Conservation (phyloP, 2,113 vertebrate genomes). For the Pseudorhombus dupliciocellatus region DNA sequence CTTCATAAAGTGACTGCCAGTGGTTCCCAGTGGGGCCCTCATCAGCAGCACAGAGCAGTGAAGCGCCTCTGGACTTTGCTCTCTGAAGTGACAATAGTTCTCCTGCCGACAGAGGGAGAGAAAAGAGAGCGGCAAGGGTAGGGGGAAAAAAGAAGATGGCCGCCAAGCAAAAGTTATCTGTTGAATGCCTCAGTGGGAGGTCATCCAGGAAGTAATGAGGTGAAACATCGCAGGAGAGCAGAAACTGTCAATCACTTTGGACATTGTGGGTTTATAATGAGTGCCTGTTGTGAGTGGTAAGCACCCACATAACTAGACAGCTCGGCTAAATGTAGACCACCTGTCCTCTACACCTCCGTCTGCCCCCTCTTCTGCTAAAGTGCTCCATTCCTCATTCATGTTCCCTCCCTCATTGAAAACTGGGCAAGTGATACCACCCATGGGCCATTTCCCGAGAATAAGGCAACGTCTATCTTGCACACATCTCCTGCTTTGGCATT, state of each 20-base stretch:
- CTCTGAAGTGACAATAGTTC: slow-evolving; percentile 61
- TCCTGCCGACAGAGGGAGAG: slow-evolving; percentile 35
- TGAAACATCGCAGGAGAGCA: slow-evolving; percentile 43
- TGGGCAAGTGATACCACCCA: slow-evolving; percentile 45
- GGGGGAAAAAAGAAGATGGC: slow-evolving; percentile 66
- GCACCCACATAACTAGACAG: slow-evolving; percentile 44
- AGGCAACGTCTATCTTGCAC: slow-evolving; percentile 72
- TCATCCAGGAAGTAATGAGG: slow-evolving; percentile 70
- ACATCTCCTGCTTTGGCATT: slow-evolving; percentile 57
- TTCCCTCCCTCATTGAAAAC: slow-evolving; percentile 35
- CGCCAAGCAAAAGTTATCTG: slow-evolving; percentile 50
- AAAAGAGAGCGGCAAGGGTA: slow-evolving; percentile 13
- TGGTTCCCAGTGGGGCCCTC: slow-evolving; percentile 67
- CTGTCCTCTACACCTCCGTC: slow-evolving; percentile 41
- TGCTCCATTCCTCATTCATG: slow-evolving; percentile 25
- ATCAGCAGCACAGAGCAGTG: slow-evolving; percentile 50
- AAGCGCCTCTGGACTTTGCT: slow-evolving; percentile 60
- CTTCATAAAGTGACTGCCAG: slow-evolving; percentile 61
- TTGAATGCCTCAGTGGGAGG: slow-evolving; percentile 50
- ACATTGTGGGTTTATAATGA: slow-evolving; percentile 57
- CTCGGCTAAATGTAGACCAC: slow-evolving; percentile 36
- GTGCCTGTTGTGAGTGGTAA: slow-evolving; percentile 45
- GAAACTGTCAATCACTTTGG: slow-evolving; percentile 64
- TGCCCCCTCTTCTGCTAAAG: slow-evolving; percentile 38
- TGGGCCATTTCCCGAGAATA: slow-evolving; percentile 66